A percentile compares a stretch with the other conserved stretches of the same genome.
Evolutionary conservation across 2,888 invertebrate species (phyloP).

Genomic region (Meghimatium bilineatum): DNA sequence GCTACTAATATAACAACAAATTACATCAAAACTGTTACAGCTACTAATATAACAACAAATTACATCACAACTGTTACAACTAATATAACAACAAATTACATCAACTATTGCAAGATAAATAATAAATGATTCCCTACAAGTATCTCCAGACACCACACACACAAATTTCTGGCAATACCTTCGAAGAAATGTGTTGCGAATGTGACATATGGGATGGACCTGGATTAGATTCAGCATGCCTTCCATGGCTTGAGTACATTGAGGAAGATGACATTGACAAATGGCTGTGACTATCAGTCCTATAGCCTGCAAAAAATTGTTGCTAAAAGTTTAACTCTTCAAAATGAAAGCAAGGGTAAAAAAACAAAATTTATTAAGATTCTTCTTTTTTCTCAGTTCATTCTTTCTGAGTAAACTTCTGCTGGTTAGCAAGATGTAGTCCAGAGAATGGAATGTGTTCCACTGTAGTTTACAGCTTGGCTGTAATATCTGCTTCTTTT

Average conservation of each 20-base stretch:
- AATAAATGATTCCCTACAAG: too few species aligned
- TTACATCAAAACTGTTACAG: neutral
- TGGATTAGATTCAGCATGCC: conserved; percentile 11
- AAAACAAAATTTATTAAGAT: too few species aligned
- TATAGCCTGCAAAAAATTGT: conserved; percentile 7
- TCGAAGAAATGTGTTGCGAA: conserved; percentile 11
- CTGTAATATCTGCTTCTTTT: too few species aligned
- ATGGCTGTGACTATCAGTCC: conserved; percentile 23
- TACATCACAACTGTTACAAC: neutral
- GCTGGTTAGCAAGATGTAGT: too few species aligned
- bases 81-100: neutral
- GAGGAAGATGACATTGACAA: conserved; percentile 32
- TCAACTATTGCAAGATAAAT: too few species aligned
- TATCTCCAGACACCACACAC: too few species aligned
- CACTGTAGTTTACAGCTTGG: too few species aligned
- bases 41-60: neutral
- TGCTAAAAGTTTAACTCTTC: neutral
- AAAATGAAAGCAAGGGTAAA: too few species aligned
- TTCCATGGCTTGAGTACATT: conserved; percentile 22
- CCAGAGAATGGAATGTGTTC: too few species aligned
- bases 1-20: too few species aligned
- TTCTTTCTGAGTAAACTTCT: too few species aligned
- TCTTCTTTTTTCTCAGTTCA: too few species aligned
- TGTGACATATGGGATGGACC: neutral
- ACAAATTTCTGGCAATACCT: neutral